Percentiles rank a stretch among this genome's conserved stretches.
phyloP scores from a whole-genome alignment of 2,888 invertebrate genomes.

The Agriopis aurantiaria region DNA sequence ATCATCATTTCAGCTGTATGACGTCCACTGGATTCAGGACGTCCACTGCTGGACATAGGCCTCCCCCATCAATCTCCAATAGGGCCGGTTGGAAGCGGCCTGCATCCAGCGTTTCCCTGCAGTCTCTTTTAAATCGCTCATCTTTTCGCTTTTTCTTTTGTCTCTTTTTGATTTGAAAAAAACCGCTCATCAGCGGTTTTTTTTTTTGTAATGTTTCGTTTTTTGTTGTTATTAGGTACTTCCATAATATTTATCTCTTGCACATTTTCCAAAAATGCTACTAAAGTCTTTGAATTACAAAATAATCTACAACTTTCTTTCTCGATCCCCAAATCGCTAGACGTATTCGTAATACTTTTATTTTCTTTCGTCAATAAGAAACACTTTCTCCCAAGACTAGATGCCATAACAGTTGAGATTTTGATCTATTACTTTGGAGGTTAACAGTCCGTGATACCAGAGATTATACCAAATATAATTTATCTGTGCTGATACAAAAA shows the following conservation, averaged over 20 bases:
- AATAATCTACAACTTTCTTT: slow-evolving; percentile 16
- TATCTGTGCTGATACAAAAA: background rate
- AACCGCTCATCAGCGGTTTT: too few species aligned
- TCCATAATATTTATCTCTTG: background rate
- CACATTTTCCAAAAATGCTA: background rate
- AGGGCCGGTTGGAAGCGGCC: too few species aligned
- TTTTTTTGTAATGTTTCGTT: too few species aligned
- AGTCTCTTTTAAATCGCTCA: too few species aligned
- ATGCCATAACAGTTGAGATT: slow-evolving; percentile 29
- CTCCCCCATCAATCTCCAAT: too few species aligned
- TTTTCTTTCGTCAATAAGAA: slow-evolving; percentile 42
- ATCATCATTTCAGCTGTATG: too few species aligned
- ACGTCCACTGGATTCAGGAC: too few species aligned
- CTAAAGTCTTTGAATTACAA: background rate
- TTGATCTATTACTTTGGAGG: slow-evolving; percentile 26
- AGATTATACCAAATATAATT: background rate
- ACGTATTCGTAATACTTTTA: slow-evolving; percentile 40
- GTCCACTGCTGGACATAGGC: too few species aligned
- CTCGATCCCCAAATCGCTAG: slow-evolving; percentile 11
- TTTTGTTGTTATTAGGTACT: too few species aligned
- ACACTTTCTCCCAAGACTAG: slow-evolving; percentile 45
- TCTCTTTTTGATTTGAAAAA: too few species aligned
- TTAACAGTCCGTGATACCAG: background rate
- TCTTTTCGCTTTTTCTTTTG: too few species aligned
- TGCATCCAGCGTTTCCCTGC: too few species aligned